Evolutionary conservation across 2,113 vertebrate species (phyloP), one percentile per base, ranked within the genome.

Genomic region (Pomatostomus ruficeps): DNA sequence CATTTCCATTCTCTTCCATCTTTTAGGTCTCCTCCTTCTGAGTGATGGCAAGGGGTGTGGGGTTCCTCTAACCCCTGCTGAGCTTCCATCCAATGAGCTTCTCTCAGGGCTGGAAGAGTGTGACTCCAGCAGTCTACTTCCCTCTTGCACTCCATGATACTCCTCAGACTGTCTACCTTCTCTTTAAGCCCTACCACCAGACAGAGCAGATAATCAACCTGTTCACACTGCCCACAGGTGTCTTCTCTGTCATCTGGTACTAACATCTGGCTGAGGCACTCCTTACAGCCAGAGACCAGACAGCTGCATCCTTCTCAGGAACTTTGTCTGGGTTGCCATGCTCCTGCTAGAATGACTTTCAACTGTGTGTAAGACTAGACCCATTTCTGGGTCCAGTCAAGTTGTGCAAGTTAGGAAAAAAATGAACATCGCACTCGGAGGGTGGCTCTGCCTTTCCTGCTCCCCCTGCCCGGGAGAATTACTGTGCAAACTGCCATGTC

Each of bases 241-340:
- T 31, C 16, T 78, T 48, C 9, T 13, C 13, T 31, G n/a, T 35
- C 40, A 24, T 55, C n/a, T 5, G 3, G 24, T 62, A 12, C 23
- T 36, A 61, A 52, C 29, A 29, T 7, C 16, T 29, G 40, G 40
- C 29, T 54, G n/a, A 31, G 29, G 42, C 24, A 54, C 38, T 38
- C 23, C 28, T 8, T 45, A 20, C 8, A 77, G 26, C 8, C 33
- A 52, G 15, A 61, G 46, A 68, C 15, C 2, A 6, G 38, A 45
- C 10, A 61, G 10, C 28, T 62, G 12, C 2, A 0, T 25, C 11
- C 5, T 40, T 61, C n/a, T 6, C 1, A n/a, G 28, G 58, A 66
- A 4, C 23, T 66, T 65, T 73, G 36, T 58, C 12, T 58, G 58
- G 9, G 26, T 51, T 0, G 0, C 51, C 33, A 28, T 1, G 5